Evolutionary conservation across 1,140 invertebrate genomes (phyloP), one percentile per base, ranked within the genome.

Genomic region (Phenacoccus solenopsis): DNA sequence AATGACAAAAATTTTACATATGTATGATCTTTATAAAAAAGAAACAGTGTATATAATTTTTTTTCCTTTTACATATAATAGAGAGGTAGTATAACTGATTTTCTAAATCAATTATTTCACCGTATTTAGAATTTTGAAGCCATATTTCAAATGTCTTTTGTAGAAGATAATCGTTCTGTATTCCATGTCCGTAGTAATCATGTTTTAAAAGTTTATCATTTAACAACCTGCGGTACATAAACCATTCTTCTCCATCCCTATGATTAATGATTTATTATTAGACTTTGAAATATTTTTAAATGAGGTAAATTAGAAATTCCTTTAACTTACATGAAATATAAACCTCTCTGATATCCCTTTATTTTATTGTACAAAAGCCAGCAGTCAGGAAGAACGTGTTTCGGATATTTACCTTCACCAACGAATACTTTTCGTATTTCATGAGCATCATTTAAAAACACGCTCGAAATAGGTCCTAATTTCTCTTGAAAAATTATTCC

Each of bases 241-340:
- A 76, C 91, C 91, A 94, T 78, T 93, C 88, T 67, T 86, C 81
- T 2, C 88, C 90, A 72, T 92, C 82, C 87, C 87, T 88, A 74
- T 67, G 73, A 69, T 71, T 28, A 69, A 67, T 70, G 32, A 32
- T 32, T 9, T 10, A 10, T 38, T 38, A 38, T 38, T 16, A 22
- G 1, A 25, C 5, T 1, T 35, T 1, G 35, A 2, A 28, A 74
- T 70, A 59, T 67, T 69, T 74, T 56, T 67, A 61, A 70, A 10
- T 38, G 32, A 10, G 9, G 32, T 10, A 9, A 9, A n/a, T 9
- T 61, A 12, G 22, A 67, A 25, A 27, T 7, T 25, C 9, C 28
- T 3, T 2, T 9, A 70, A 82, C 82, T 81, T 82, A 89, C 91
- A 94, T 94, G 78, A 94, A 95, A 75, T 94, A 88, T 10, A 95